Evolutionary conservation across 2,888 invertebrate genomes (phyloP), one percentile per base, ranked within the genome.

Genomic region (Dynastes grantii): DNA sequence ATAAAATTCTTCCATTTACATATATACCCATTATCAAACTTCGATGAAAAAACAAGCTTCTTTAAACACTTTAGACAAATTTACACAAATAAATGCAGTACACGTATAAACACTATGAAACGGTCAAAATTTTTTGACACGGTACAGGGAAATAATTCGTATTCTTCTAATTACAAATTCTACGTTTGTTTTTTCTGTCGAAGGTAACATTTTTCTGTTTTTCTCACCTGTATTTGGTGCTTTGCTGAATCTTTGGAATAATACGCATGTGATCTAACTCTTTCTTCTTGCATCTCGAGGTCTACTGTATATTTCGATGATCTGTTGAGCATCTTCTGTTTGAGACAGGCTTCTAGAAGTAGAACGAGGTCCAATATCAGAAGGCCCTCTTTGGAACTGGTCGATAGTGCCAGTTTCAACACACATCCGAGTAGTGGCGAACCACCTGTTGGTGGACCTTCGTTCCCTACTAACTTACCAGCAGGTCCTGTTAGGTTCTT

Each of bases 341-440:
- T 65, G 65, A 65, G 40, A 45, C 73, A 80, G 80, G 80, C 73
- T 76, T 70, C 80, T 51, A 85, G 89, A 80, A 88, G 88, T 51
- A 85, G 93, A 86, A 89, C 91, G 53, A 92, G 94, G 80, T 91
- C 93, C 32, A 91, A 92, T 84, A 92, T 94, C 82, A 92, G 94
- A 82, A 92, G 96, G 27, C 95, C 95, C 64, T 94, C 94, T 84
- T 91, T 95, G 76, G 96, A 96, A 86, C 90, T 96, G 67, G 95
- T 96, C 0, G 96, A 96, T 86, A 94, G 94, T 83, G 94, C 94
- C 82, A 95, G 94, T 83, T 96, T 96, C 89, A 94, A 95, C 84
- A 95, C 96, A 0, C 92, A 94, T 84, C 90, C 90, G 88, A 78
- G 91, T 89, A 87, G 90, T 87, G 84, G 90, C 87, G 87, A 85